Percentiles rank a stretch among this genome's conserved stretches.
Conservation (phyloP, 2,797 vertebrate species). For the Notoglanidium macrostoma region DNA sequence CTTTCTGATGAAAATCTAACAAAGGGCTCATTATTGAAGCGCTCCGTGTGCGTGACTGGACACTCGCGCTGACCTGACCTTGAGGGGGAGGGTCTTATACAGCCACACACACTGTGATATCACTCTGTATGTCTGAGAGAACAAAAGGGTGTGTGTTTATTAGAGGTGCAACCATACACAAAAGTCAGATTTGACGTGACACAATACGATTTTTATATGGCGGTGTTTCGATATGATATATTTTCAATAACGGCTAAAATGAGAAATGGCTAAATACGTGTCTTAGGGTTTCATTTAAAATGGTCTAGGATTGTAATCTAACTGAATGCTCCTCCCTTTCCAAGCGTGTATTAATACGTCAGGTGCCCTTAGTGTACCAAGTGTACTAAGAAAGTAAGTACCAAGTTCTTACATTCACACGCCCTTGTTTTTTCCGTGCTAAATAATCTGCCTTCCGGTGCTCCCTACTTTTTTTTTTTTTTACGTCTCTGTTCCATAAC, state of each 20-base stretch:
- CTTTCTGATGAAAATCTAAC: conserved; percentile 8
- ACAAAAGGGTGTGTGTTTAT: not conserved
- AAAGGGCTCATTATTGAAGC: conserved; percentile 31
- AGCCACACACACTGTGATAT: conserved; percentile 28
- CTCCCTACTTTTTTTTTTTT: too few relatives aligned
- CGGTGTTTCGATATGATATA: not conserved
- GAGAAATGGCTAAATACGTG: not conserved
- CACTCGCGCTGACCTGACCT: conserved; percentile 25
- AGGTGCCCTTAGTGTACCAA: too few relatives aligned
- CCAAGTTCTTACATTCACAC: too few relatives aligned
- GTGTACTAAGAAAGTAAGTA: too few relatives aligned
- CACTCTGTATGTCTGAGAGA: not conserved
- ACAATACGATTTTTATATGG: not conserved
- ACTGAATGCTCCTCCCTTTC: too few relatives aligned
- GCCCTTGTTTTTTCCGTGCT: too few relatives aligned
- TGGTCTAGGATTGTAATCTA: not conserved
- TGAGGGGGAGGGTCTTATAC: conserved; percentile 12
- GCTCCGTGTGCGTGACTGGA: not conserved
- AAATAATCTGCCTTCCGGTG: too few relatives aligned
- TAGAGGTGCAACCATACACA: not conserved
- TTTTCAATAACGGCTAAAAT: not conserved
- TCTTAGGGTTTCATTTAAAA: not conserved
- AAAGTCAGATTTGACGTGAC: not conserved
- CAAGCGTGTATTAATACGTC: too few relatives aligned
- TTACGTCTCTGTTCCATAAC: not conserved